Evolutionary conservation across 2,888 invertebrate species (phyloP).

Genomic region (Odontothrips loti): DNA sequence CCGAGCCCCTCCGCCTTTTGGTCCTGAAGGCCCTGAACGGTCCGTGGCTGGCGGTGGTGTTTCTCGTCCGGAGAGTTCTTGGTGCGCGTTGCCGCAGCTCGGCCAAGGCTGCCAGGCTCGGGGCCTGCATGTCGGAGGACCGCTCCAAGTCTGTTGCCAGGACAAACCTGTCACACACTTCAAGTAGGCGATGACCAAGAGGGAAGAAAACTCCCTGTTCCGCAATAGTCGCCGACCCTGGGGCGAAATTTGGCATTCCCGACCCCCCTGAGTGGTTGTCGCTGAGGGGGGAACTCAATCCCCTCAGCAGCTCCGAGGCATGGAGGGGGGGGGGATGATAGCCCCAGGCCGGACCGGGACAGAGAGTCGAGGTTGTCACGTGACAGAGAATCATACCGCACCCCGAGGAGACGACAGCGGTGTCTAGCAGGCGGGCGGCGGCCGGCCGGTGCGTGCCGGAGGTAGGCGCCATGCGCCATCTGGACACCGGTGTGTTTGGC

Average conservation of each 20-base stretch:
- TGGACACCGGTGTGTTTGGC: no score
- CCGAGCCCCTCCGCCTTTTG: not conserved
- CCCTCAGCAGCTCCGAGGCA: not conserved
- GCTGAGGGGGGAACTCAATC: no score
- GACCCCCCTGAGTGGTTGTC: no score
- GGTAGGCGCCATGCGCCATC: not conserved
- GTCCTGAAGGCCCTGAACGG: not conserved
- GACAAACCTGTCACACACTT: no score
- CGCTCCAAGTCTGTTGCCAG: no score
- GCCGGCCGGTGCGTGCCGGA: not conserved
- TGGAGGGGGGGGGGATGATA: not conserved
- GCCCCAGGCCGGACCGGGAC: not conserved
- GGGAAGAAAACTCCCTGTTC: no score
- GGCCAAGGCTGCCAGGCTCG: not conserved
- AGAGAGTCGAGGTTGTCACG: not conserved
- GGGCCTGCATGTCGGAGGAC: not conserved
- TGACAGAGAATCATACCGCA: not conserved
- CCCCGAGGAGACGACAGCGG: not conserved
- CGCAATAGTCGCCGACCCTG: no score
- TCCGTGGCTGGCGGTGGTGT: not conserved
- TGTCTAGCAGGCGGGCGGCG: not conserved
- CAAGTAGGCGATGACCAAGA: no score
- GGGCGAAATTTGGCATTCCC: no score
- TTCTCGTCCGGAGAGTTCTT: no score
- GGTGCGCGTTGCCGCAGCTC: no score